Evolutionary conservation across 2,797 vertebrate genomes (phyloP), one percentile per base, ranked within the genome.

Genomic region (Taenioides sp.): DNA sequence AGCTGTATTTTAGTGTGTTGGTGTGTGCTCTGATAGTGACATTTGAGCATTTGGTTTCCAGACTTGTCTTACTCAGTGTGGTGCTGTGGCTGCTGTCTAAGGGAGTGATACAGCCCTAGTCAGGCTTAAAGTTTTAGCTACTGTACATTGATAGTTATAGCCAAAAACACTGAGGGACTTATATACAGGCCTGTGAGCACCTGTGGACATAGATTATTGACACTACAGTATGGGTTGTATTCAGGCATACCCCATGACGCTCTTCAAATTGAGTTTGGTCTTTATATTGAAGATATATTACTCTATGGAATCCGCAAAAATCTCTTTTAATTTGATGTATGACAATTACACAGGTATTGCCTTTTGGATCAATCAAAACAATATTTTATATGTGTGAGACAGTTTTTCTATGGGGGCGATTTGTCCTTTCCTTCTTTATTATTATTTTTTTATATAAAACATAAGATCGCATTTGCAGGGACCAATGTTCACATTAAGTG

Each of bases 231-330:
- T 34, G 17, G 18, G 28, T 4, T 34, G 28, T 62, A 34, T 62
- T 62, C 27, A 31, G 58, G 54, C 52, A 1, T 55, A 23, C 28
- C 60, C 31, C 60, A 62, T n/a, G 60, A 62, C 31, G 20, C 59
- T 34, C 18, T 31, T 20, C 59, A 61, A 61, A 61, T 61, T 31
- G 27, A 62, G 18, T 62, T 62, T 20, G 4, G 31, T 20, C 31
- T 77, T 67, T 70, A 70, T 62, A 37, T 37, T 62, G 60, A 62
- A 62, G 31, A 37, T 20, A 62, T 62, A 62, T 62, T 62, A 62
- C 60, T 62, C 60, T 37, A 7, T 62, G 37, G 37, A 25, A 37
- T 64, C 34, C 12, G 9, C 37, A 12, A 43, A 43, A 64, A 25
- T 31, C n/a, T 23, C 37, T 47, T 60, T 64, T 47, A 64, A 64